Evolutionary conservation across 2,113 vertebrate genomes (phyloP).

Genomic region (Micromys minutus): DNA sequence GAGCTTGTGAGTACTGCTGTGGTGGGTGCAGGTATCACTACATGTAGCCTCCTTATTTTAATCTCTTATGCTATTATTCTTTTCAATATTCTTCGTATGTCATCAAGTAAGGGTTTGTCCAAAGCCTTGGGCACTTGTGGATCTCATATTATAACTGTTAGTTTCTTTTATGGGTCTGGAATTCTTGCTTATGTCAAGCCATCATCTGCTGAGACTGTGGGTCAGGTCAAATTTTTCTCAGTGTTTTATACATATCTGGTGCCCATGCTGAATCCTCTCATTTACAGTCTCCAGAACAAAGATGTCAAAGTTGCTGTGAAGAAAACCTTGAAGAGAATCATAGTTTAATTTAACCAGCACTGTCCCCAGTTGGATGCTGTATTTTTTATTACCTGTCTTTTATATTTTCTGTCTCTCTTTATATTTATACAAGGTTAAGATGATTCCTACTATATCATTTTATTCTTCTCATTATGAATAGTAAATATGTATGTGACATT

Average conservation of each 20-base stretch:
- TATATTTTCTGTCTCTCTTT: not conserved
- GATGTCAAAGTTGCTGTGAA: conserved; percentile 60
- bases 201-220: not conserved
- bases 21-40: conserved; percentile 7
- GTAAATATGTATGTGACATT: too few relatives aligned
- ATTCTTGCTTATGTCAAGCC: conserved; percentile 32
- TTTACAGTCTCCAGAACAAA: conserved; percentile 71
- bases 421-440: not conserved
- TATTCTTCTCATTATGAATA: not conserved
- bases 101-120: conserved; percentile 18
- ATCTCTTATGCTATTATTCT: conserved; percentile 73
- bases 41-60: conserved; percentile 51
- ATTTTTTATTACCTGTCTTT: too few relatives aligned
- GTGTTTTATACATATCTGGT: conserved; percentile 48
- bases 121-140: conserved; percentile 71
- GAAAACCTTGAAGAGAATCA: conserved; percentile 7
- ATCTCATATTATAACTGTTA: conserved; percentile 57
- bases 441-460: not conserved
- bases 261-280: conserved; percentile 62
- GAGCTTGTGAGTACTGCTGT: conserved; percentile 44
- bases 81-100: conserved; percentile 54
- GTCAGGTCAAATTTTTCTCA: conserved; percentile 37
- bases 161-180: conserved; percentile 52
- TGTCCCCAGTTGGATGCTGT: not conserved
- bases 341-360: not conserved